A percentile compares a stretch with the other conserved stretches of the same genome.
Evolutionary conservation across 2,797 vertebrate species (phyloP).

Genomic region (Limosa lapponica): DNA sequence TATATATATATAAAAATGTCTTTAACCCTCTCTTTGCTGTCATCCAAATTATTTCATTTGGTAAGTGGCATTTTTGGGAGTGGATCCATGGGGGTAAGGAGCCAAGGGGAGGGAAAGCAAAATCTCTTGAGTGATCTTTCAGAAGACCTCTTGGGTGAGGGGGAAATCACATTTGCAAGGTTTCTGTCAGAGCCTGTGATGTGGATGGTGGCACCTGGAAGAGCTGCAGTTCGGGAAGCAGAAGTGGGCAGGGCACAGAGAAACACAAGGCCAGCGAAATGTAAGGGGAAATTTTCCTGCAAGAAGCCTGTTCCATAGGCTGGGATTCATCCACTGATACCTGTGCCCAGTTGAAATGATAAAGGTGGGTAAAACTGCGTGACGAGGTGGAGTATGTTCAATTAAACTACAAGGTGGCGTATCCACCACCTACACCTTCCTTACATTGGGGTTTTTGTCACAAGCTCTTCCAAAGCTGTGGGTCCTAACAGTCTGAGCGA

Average conservation of each 20-base stretch:
- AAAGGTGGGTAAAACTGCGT: neutral
- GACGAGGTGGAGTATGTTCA: neutral
- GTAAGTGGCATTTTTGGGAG: neutral
- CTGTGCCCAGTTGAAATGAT: neutral
- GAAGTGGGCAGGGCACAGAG: neutral
- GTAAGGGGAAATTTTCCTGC: neutral
- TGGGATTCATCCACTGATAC: neutral
- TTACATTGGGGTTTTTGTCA: neutral
- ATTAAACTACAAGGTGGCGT: neutral
- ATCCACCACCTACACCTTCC: neutral
- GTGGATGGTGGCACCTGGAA: neutral
- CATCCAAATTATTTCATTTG: constrained; percentile 4
- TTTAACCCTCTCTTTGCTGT: constrained; percentile 48
- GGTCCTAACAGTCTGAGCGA: neutral
- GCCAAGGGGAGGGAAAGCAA: too few species aligned
- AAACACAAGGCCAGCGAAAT: neutral
- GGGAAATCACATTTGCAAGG: neutral
- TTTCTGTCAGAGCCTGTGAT: neutral
- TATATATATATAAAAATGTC: constrained; percentile 69
- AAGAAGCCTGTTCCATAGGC: neutral
- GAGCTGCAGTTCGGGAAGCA: neutral
- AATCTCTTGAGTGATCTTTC: neutral
- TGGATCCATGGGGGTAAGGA: neutral
- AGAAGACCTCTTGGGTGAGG: neutral
- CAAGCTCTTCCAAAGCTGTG: neutral